Conservation (phyloP, 2,113 vertebrate species). For the Myotis brandtii region DNA sequence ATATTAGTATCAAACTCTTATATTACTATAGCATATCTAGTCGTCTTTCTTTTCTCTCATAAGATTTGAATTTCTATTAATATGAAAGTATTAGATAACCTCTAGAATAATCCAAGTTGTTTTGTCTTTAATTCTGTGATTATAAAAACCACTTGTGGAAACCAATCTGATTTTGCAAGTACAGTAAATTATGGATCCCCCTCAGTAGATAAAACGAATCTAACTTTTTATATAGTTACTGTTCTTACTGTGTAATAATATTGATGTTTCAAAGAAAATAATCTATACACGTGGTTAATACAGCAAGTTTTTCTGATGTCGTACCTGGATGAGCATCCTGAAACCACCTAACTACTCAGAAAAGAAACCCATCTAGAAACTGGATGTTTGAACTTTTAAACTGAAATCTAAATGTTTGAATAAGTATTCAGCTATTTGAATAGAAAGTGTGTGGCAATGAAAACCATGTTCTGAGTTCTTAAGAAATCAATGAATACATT, state of each 20-base stretch:
- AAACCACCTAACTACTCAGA: not conserved
- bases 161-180: not conserved
- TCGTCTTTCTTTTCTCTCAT: not conserved
- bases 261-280: not conserved
- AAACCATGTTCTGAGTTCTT: not conserved
- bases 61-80: not conserved
- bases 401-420: not conserved
- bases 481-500: conserved; percentile 21
- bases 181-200: not conserved
- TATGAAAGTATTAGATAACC: not conserved
- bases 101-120: not conserved
- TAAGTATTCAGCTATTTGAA: conserved; percentile 37
- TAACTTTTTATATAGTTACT: not conserved
- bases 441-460: conserved; percentile 16
- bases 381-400: conserved; percentile 35
- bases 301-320: not conserved
- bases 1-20: not conserved
- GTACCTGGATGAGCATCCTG: not conserved
- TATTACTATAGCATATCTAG: not conserved
- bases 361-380: conserved; percentile 1
- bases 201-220: not conserved
- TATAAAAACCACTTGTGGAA: conserved; percentile 40
- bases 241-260: not conserved
- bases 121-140: conserved; percentile 32
- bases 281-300: not conserved